phyloP scores from a whole-genome alignment of 2,797 vertebrate genomes.

The Pteropus rufus region DNA sequence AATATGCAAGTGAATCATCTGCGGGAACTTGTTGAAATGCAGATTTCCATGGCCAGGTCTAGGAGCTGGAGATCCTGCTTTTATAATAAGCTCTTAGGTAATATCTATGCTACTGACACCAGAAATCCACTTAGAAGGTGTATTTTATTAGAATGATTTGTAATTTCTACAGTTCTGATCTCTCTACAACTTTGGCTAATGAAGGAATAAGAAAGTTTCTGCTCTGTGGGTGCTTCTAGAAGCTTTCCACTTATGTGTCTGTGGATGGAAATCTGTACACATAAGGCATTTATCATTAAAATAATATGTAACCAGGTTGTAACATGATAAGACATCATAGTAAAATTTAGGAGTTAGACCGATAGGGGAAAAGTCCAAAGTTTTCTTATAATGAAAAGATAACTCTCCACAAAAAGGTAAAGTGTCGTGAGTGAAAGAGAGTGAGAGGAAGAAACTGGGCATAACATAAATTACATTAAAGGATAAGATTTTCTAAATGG shows the following conservation, averaged over 20 bases:
- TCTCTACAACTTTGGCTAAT: neutral
- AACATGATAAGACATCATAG: neutral
- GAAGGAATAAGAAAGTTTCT: neutral
- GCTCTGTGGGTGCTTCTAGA: neutral
- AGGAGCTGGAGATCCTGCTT: neutral
- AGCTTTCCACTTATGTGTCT: neutral
- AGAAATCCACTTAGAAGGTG: neutral
- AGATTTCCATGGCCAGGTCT: neutral
- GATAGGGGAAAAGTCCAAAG: neutral
- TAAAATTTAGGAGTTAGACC: neutral
- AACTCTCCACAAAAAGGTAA: neutral
- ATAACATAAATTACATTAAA: neutral
- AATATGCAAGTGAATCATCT: neutral
- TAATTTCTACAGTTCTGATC: neutral
- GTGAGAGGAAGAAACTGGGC: neutral
- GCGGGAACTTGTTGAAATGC: neutral
- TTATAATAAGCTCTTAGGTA: neutral
- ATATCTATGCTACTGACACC: neutral
- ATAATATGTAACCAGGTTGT: neutral
- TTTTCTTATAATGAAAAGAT: neutral
- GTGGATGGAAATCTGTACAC: neutral
- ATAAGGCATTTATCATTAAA: neutral
- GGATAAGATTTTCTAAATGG: neutral
- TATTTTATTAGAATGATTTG: neutral
- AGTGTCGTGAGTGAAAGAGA: neutral